Evolutionary conservation across 2,888 invertebrate species (phyloP).

Genomic region (Pyrgus malvae): DNA sequence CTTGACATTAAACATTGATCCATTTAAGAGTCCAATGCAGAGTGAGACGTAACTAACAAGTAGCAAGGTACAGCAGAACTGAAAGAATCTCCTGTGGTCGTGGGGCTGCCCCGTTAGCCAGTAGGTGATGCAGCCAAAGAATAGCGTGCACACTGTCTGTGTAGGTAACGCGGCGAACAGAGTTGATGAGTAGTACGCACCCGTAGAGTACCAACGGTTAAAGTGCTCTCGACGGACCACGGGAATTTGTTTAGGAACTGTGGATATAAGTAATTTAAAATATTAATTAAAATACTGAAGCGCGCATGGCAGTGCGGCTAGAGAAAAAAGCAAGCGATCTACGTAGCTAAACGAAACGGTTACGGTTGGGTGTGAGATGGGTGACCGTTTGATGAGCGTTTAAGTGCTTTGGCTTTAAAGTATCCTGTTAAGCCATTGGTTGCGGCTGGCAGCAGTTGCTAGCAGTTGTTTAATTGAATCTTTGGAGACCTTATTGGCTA

Average conservation of each 20-base stretch:
- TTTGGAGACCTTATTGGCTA: too few species aligned
- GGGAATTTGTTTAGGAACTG: conserved; percentile 92
- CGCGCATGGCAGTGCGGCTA: too few species aligned
- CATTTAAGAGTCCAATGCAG: conserved; percentile 92
- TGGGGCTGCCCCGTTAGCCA: conserved; percentile 92
- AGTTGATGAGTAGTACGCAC: conserved; percentile 90
- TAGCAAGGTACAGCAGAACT: conserved; percentile 87
- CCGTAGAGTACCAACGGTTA: conserved; percentile 94
- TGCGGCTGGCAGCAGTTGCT: too few species aligned
- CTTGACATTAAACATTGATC: conserved; percentile 90
- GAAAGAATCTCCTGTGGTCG: conserved; percentile 86
- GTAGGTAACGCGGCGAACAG: conserved; percentile 91
- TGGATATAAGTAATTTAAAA: too few species aligned
- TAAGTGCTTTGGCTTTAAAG: too few species aligned
- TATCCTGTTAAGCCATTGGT: too few species aligned
- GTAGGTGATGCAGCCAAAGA: conserved; percentile 91
- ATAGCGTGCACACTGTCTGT: conserved; percentile 87
- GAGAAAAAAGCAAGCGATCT: too few species aligned
- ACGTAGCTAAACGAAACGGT: too few species aligned
- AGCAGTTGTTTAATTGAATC: too few species aligned
- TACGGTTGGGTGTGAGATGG: too few species aligned
- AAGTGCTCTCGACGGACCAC: conserved; percentile 91
- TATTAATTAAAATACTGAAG: too few species aligned
- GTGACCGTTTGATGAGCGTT: too few species aligned
- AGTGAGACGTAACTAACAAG: conserved; percentile 92